Base-by-base conservation (phyloP, 2,888 invertebrate genomes). In the Lepetodrilus schrolli region DNA sequence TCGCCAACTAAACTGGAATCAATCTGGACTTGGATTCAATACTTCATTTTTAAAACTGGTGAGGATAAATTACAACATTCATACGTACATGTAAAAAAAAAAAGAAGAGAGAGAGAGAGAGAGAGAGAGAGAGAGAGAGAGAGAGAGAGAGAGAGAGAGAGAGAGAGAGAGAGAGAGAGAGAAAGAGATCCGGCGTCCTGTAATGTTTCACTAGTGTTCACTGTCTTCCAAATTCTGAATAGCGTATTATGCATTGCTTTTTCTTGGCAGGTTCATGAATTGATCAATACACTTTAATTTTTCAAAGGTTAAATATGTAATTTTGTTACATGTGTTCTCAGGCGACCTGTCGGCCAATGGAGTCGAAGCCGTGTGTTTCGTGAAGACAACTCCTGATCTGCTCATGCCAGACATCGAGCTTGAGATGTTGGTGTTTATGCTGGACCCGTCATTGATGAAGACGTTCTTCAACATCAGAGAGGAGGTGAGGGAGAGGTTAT, bases 1-100 rank as follows among this genome's bases (percentile, higher is more conserved):
- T 85, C 84, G 5, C 75, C 81, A 30, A 83, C 82, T 13, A 82
- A 71, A 38, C 50, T 71, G 10, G 66, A 68, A 36, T 66, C 37
- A 13, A n/a, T 37, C 2, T 13, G 20, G 73, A 73, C 69, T 0
- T 30, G 37, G 21, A 2, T 66, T 20, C 8, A 66, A 26, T 66
- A 66, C 21, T 66, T 38, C 26, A 20, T 66, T 38, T 66, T 66
- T n/a, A 66, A 66, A 66, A 66, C 66, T 1, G 66, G 66, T 66
- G 17, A 20, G 38, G 8, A 23, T n/a, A 8, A 4, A 4, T 8
- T 66, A 34, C 13, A 38, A 20, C 8, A 8, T 58, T 4, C 3
- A n/a, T 7, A 47, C 3, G 3, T 47, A 47, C 3, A 4, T n/a
- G 17, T 47, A 47, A 3, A 8, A 17, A 4, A 47, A 4, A 47